Conservation (phyloP, 2,888 invertebrate genomes). For the Lapara coniferarum region DNA sequence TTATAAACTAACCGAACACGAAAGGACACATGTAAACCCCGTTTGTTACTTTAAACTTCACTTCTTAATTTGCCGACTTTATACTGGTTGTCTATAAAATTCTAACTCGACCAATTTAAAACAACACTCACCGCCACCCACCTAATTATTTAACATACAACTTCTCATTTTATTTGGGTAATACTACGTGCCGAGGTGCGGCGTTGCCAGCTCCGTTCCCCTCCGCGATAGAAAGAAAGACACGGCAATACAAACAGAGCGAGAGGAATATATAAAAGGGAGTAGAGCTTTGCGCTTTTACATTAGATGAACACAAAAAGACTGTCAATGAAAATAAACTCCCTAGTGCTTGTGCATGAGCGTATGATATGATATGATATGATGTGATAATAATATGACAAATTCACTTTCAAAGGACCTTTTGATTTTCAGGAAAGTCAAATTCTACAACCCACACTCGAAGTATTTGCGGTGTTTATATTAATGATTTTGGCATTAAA, state of each 20-base stretch:
- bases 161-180: constrained; percentile 25
- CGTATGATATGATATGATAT: constrained; percentile 1
- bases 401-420: not conserved
- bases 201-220: constrained; percentile 66
- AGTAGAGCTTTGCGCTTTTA: constrained; percentile 44
- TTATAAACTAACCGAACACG: not conserved
- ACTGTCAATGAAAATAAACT: constrained; percentile 29
- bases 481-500: too few relatives aligned
- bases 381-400: not conserved
- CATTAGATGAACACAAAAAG: constrained; percentile 22
- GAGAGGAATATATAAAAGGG: constrained; percentile 45
- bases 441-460: not conserved
- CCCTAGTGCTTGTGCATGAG: constrained; percentile 4
- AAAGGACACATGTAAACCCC: not conserved
- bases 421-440: not conserved
- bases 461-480: not conserved
- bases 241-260: constrained; percentile 39
- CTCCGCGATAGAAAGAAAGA: constrained; percentile 45
- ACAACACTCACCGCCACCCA: not conserved
- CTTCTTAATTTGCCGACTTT: constrained; percentile 26
- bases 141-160: not conserved
- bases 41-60: not conserved
- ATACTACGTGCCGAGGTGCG: constrained; percentile 41
- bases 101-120: constrained; percentile 24
- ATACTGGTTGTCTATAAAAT: constrained; percentile 43